These are phyloP conservation scores for Peromyscus californicus DNA, from an alignment of 2,113 vertebrate genomes.

Conservation along the genomic window DNA sequence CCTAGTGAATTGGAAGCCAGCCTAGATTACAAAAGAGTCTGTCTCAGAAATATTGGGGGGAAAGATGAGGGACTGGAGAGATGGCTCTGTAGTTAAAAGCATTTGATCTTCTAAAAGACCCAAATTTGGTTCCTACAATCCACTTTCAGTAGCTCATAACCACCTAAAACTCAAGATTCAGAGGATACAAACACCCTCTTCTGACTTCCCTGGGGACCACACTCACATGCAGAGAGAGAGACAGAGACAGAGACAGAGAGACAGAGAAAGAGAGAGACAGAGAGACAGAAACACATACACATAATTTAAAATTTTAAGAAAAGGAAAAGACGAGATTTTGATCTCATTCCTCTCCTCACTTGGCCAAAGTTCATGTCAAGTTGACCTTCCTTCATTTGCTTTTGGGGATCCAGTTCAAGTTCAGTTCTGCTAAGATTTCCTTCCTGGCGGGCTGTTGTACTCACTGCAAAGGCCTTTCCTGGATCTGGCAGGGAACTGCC, in stretches of 20 bases:
- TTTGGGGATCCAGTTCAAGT: conserved; percentile 59
- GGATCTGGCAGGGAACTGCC: conserved; percentile 75
- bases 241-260: neutral
- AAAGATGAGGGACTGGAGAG: neutral
- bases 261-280: too few relatives aligned
- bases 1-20: neutral
- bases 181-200: too few relatives aligned
- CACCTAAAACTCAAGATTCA: neutral
- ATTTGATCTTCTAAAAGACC: neutral
- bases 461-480: conserved; percentile 53
- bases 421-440: conserved; percentile 41
- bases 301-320: neutral
- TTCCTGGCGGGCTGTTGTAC: conserved; percentile 44
- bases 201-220: neutral
- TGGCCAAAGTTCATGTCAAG: conserved; percentile 58
- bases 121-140: neutral
- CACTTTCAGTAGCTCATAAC: neutral
- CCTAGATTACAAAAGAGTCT: neutral
- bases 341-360: conserved; percentile 46
- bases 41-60: neutral
- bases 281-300: too few relatives aligned
- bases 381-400: conserved; percentile 59
- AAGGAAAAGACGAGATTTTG: neutral
- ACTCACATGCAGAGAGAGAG: too few relatives aligned
- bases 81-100: neutral